Evolutionary conservation across 2,797 vertebrate genomes (phyloP), one percentile per base, ranked within the genome.

Genomic region (Enoplosus armatus): DNA sequence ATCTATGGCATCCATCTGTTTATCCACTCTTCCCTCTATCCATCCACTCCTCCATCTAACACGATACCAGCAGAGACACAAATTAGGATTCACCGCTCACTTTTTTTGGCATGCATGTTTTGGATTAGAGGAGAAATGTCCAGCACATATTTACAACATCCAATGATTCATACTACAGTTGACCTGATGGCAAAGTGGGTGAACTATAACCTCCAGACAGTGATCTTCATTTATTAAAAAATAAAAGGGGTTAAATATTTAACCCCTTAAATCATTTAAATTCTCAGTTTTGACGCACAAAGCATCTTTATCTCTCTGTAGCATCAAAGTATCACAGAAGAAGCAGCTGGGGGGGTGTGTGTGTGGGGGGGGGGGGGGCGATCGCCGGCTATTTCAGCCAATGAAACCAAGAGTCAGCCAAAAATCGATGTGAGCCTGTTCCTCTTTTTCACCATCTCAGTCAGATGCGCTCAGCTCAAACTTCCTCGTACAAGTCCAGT

Each of bases 401-500:
- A 66, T 73, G 77, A 82, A 84, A 79, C 60, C 43, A 63, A 69
- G 58, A 55, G 60, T 35, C n/a, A 12, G 37, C 1, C 37, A 4
- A 0, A 20, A n/a, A 35, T 47, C 65, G 74, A 69, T 26, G 58
- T 22, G 31, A 10, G 54, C 60, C 64, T 31, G 84, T 92, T 93
- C 91, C 90, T 87, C 88, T 84, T 92, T 48, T 88, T 67, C 15
- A 9, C 8, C 65, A 15, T 1, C 72, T 61, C 79, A 20, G 41
- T 45, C 33, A 45, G 75, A 80, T 58, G 72, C 64, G 39, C 79
- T n/a, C 71, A 43, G 47, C 47, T 62, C 75, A 29, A 74, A 91
- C 89, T 93, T 92, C 91, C 92, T 92, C 69, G 48, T 91, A 0
- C 41, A 6, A 37, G 14, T 54, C 37, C 80, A 89, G 67, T 87